Evolutionary conservation across 2,113 vertebrate genomes (phyloP).

Genomic region (Syngnathus floridae): DNA sequence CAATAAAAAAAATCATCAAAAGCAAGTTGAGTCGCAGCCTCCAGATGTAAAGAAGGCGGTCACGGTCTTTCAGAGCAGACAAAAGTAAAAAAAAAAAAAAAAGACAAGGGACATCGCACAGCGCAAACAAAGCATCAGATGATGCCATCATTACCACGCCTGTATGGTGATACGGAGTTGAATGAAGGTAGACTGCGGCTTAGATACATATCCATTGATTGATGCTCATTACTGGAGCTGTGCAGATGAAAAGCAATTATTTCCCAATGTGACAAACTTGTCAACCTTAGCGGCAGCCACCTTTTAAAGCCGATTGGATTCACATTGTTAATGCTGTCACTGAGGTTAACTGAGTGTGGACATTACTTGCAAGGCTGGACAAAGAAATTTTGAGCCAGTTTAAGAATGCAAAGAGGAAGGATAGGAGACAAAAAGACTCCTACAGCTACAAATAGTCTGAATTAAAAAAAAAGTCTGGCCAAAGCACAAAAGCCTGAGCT

Average conservation of each 20-base stretch:
- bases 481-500: background rate
- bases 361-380: background rate
- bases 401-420: constrained; percentile 9
- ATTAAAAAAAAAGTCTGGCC: constrained; percentile 26
- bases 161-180: constrained; percentile 47
- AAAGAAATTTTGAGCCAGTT: constrained; percentile 10
- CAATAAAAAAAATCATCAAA: background rate
- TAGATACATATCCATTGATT: constrained; percentile 8
- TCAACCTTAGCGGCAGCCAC: constrained; percentile 44
- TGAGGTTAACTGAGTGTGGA: constrained; percentile 16
- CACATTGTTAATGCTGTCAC: constrained; percentile 20
- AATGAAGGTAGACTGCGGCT: constrained; percentile 30
- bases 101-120: constrained; percentile 17
- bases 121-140: constrained; percentile 32
- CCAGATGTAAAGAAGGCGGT: background rate
- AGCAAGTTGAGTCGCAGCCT: background rate
- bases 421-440: constrained; percentile 41
- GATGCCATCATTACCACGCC: constrained; percentile 47
- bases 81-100: constrained; percentile 13
- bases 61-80: constrained; percentile 20
- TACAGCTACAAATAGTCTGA: constrained; percentile 19
- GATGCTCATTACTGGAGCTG: constrained; percentile 33
- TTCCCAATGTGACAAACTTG: constrained; percentile 12
- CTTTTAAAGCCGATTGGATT: constrained; percentile 7
- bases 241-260: constrained; percentile 26